Base-by-base conservation (phyloP, 53 echinoderm and acorn worm species). In the Mesocentrotus franciscanus region DNA sequence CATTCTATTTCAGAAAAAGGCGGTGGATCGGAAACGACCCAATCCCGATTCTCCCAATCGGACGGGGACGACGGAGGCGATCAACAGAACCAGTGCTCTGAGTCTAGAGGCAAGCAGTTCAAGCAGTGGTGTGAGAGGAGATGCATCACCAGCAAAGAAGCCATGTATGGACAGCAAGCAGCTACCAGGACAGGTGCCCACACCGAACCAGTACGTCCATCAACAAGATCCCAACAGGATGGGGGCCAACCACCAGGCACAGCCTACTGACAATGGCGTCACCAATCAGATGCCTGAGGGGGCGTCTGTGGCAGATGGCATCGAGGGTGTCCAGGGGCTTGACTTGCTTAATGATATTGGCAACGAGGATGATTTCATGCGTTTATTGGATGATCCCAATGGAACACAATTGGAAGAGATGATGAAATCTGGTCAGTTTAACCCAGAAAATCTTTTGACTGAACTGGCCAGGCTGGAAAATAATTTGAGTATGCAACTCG, bases 101-200 rank as follows among this genome's bases (percentile, higher is more conserved):
- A 60, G 76, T 17, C 60, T 78, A 6, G 78, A 78, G 18, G 93
- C 81, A 30, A 24, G 92, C 64, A 78, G 84, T 32, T 56, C 72
- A 0, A 92, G 75, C 75, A 93, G 94, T 76, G 94, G 79, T 6
- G 57, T 93, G 0, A 78, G 94, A 39, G 83, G 83, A 9, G 94
- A 93, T 60, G 94, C 60, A 8, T 93, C 94, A n/a, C 94, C 94
- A 10, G 94, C 94, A 10, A 93, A 93, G 94, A 93, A 93, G 62
- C 94, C 94, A 30, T 93, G 94, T 58, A 22, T 93, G 8, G 94
- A 93, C 94, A 81, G 24, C 76, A 56, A 56, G 12, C 36, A 30
- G 18, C 20, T 33, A 56, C 61, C 81, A 55, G 70, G 34, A 29
- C 94, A 93, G 39, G 75, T 56, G 49, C 36, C 71, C 68, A 39